Conservation (phyloP, 2,888 invertebrate species). For the Hofmannophila pseudospretella region DNA sequence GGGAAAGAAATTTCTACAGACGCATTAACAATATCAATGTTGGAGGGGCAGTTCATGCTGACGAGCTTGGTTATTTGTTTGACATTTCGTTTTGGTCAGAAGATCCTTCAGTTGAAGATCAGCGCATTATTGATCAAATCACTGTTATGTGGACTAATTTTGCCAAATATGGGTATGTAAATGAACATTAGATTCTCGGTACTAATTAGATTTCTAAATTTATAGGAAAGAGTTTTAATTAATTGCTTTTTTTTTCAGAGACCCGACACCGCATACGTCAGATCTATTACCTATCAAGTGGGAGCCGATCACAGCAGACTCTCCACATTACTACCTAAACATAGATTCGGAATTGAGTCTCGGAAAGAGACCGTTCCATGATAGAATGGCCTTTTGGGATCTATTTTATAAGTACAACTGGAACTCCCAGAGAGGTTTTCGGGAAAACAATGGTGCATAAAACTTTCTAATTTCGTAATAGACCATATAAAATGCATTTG, state of each 20-base stretch:
- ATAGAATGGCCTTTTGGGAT: conserved; percentile 17
- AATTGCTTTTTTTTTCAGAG: conserved; percentile 8
- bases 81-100: conserved; percentile 15
- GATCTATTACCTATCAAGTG: conserved; percentile 22
- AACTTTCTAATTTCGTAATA: no score
- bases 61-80: conserved; percentile 50
- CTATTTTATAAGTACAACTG: conserved; percentile 12
- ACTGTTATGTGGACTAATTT: conserved; percentile 61
- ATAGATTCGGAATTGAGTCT: conserved; percentile 12
- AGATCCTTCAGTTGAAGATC: conserved; percentile 27
- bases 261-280: conserved; percentile 23
- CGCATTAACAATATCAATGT: conserved; percentile 18
- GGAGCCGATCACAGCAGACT: conserved; percentile 12
- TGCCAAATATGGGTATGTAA: conserved; percentile 46
- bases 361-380: conserved; percentile 10
- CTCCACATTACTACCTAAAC: conserved; percentile 14
- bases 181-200: not conserved
- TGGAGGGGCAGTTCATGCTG: conserved; percentile 36
- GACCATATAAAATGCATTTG: no score
- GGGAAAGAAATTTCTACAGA: conserved; percentile 30
- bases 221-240: not conserved
- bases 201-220: not conserved
- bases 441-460: not conserved
- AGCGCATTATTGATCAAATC: conserved; percentile 39
- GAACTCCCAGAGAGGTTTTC: conserved; percentile 5